Evolutionary conservation across 2,888 invertebrate genomes (phyloP), one percentile per base, ranked within the genome.

Genomic region (Nomada ruficornis): DNA sequence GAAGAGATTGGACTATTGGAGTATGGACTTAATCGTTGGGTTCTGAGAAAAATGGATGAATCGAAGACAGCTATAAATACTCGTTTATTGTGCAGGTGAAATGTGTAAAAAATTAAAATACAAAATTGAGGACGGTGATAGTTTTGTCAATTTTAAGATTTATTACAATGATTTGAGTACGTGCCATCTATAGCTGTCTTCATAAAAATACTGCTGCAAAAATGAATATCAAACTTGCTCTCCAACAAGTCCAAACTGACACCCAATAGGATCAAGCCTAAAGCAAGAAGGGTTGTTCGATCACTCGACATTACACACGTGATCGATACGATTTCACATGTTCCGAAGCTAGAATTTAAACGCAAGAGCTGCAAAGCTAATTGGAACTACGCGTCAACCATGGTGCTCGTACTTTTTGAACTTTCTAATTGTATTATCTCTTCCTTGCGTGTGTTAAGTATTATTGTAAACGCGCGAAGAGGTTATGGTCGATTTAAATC

Each of bases 401-500:
- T 80, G 80, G 80, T 80, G 80, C 80, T 80, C 55, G 55, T 79
- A 50, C 57, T 70, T 20, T 57, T 10, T 55, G 18, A 57, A 63
- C 23, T 42, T 52, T 42, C 50, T 42, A 71, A 50, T 64, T 57
- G 55, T 52, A 57, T 65, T 62, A 11, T 67, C 47, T 50, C 36
- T 44, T 23, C n/a, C 44, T 20, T 54, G 59, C 47, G 29, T 55
- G 47, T 70, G 29, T 7, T 26, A n/a, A 7, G n/a, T 18, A 20
- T 47, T 44, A 15, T 15, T 55, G 15, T 68, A 60, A 59, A 64
- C 23, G 36, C 59, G 50, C 7, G 57, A 68, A 20, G 29, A 29
- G 59, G 62, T 52, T 42, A 26, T 36, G 74, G 29, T 47, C 59
- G 59, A 29, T 15, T 69, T 63, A 59, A 62, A 54, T 78, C 75